These are phyloP conservation scores for Athene cunicularia DNA, from an alignment of 2,113 vertebrate species.

Conservation along the genomic window DNA sequence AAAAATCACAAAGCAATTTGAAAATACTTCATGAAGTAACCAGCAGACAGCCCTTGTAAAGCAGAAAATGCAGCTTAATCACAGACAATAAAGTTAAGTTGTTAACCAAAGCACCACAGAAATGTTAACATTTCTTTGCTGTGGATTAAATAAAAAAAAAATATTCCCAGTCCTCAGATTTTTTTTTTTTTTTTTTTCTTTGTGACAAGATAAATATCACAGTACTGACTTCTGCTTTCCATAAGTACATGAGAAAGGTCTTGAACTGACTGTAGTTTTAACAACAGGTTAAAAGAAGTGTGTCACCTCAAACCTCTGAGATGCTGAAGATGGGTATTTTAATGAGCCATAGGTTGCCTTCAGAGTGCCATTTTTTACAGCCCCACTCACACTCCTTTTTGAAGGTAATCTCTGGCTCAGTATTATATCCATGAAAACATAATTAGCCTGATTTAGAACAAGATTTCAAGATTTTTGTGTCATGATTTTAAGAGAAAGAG, in stretches of 20 bases:
- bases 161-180: background rate
- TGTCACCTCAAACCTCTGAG: background rate
- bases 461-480: background rate
- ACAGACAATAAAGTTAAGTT: background rate
- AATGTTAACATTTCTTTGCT: background rate
- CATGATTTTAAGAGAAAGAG: background rate
- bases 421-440: background rate
- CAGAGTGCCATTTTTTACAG: background rate
- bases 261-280: background rate
- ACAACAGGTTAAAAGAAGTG: background rate
- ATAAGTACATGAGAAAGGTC: background rate
- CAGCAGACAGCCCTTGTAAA: background rate
- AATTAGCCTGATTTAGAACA: background rate
- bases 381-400: background rate
- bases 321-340: background rate
- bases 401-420: background rate
- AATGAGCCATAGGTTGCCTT: background rate
- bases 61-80: background rate
- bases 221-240: background rate
- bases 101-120: background rate
- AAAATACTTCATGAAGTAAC: background rate
- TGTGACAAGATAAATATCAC: background rate
- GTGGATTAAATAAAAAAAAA: background rate
- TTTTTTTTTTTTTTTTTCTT: background rate
- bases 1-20: background rate